phyloP scores from a whole-genome alignment of 2,797 vertebrate species.

The Odontamblyopus rebecca region DNA sequence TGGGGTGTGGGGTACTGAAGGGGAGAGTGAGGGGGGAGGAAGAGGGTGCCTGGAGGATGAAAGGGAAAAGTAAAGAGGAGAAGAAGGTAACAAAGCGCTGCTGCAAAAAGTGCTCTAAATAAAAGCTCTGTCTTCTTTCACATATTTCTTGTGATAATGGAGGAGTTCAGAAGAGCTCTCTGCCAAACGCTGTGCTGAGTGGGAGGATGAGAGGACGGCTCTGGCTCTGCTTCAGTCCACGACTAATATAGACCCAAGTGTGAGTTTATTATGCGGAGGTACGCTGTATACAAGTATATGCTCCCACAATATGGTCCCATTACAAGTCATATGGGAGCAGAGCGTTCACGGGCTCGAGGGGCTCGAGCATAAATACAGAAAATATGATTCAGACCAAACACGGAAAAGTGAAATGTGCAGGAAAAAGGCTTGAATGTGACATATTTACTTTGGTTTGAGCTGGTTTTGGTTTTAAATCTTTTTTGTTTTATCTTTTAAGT shows the following conservation, averaged over 20 bases:
- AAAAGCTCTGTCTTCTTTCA: not conserved
- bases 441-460: not conserved
- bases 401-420: not conserved
- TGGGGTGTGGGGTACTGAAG: no score
- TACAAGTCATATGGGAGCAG: not conserved
- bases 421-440: not conserved
- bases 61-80: no score
- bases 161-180: not conserved
- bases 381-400: not conserved
- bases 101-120: not conserved
- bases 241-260: not conserved
- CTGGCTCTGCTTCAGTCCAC: not conserved
- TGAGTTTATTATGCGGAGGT: not conserved
- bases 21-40: no score
- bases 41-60: no score
- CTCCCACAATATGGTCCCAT: not conserved
- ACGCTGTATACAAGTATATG: not conserved
- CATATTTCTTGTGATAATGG: not conserved
- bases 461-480: not conserved
- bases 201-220: constrained; percentile 4
- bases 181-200: constrained; percentile 3
- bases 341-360: not conserved
- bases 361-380: not conserved
- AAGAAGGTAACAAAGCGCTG: not conserved
- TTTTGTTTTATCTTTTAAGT: no score